Percentiles rank a stretch among this genome's conserved stretches.
Conservation (phyloP, 2,797 vertebrate species). For the Tiaroga cobitis region DNA sequence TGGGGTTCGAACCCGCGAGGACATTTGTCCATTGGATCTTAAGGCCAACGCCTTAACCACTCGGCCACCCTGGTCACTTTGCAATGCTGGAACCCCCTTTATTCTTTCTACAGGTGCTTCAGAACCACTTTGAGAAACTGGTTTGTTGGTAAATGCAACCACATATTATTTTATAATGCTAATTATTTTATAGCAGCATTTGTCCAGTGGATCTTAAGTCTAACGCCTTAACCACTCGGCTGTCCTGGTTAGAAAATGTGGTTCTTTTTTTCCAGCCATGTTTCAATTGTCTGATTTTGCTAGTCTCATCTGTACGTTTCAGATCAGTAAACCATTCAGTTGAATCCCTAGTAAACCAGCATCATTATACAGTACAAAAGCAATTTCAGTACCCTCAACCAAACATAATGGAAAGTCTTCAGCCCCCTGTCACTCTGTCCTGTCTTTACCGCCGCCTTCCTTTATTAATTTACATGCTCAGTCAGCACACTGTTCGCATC, state of each 20-base stretch:
- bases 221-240: background rate
- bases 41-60: background rate
- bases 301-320: background rate
- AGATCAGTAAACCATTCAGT: slow-evolving; percentile 12
- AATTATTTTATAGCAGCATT: background rate
- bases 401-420: slow-evolving; percentile 35
- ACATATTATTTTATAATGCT: background rate
- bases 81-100: no score
- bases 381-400: slow-evolving; percentile 19
- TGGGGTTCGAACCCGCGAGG: background rate
- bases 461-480: slow-evolving; percentile 19
- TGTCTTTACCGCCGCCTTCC: slow-evolving; percentile 21
- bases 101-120: background rate
- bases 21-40: background rate
- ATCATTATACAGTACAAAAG: slow-evolving; percentile 31
- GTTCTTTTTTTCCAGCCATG: no score
- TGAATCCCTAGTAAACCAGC: slow-evolving; percentile 34
- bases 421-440: slow-evolving; percentile 14
- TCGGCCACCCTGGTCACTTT: no score
- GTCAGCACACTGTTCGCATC: slow-evolving; percentile 27
- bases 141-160: background rate
- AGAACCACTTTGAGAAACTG: background rate
- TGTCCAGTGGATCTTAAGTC: background rate
- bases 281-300: background rate
- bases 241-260: background rate